A percentile compares a stretch with the other conserved stretches of the same genome.
phyloP scores from a whole-genome alignment of 2,888 invertebrate genomes.

The Furcula furcula region DNA sequence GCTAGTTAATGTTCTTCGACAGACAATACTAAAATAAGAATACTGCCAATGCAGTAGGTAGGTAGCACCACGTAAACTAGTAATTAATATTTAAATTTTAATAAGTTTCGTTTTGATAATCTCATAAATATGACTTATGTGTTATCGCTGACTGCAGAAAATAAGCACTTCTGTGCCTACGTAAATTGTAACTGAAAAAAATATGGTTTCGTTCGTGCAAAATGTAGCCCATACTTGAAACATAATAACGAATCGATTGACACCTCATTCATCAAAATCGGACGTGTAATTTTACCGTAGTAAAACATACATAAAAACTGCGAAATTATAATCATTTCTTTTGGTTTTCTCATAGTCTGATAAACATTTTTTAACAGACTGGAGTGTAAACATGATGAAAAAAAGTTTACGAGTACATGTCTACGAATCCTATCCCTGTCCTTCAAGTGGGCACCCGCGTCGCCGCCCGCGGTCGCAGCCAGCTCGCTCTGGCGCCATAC shows the following conservation, averaged over 20 bases:
- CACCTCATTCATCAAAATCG: too few relatives aligned
- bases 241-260: too few relatives aligned
- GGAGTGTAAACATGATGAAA: conserved; percentile 4
- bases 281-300: too few relatives aligned
- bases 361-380: conserved; percentile 14
- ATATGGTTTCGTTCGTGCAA: too few relatives aligned
- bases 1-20: background rate
- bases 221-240: too few relatives aligned
- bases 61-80: background rate
- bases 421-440: conserved; percentile 18
- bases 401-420: conserved; percentile 6
- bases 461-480: too few relatives aligned
- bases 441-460: conserved; percentile 12
- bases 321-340: too few relatives aligned
- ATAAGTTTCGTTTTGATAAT: conserved; percentile 15
- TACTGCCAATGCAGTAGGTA: background rate
- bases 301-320: too few relatives aligned
- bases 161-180: conserved; percentile 11
- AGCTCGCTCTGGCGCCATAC: conserved; percentile 28
- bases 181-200: too few relatives aligned
- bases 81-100: conserved; percentile 20
- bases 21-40: too few relatives aligned
- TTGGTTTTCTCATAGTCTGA: too few relatives aligned
- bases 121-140: conserved; percentile 7
- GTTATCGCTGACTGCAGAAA: conserved; percentile 14